Evolutionary conservation across 2,113 vertebrate genomes (phyloP).

Genomic region (Hystrix brachyura): DNA sequence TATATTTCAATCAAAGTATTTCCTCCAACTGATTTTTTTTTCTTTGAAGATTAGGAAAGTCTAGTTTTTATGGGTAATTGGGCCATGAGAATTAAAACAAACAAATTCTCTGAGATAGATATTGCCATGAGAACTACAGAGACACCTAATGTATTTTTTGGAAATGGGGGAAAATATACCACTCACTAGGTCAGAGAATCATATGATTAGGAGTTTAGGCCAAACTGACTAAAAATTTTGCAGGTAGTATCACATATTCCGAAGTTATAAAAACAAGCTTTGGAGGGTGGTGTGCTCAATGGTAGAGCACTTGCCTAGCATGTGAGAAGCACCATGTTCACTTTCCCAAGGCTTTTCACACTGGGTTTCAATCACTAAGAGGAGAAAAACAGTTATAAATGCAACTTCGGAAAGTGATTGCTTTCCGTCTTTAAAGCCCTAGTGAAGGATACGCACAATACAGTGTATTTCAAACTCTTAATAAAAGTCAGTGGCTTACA

Average conservation of each 20-base stretch:
- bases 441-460: not conserved
- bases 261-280: not conserved
- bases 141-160: not conserved
- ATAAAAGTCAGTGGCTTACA: not conserved
- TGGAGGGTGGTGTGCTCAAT: not conserved
- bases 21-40: not conserved
- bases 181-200: not conserved
- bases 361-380: not conserved
- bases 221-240: not conserved
- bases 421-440: not conserved
- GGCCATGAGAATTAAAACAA: not conserved
- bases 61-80: not conserved
- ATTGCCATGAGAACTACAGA: not conserved
- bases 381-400: not conserved
- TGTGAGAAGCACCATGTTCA: not conserved
- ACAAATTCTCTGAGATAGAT: not conserved
- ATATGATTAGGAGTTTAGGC: not conserved
- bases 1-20: not conserved
- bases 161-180: not conserved
- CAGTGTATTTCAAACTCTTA: not conserved
- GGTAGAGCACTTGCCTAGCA: not conserved
- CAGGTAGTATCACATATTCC: not conserved
- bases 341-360: not conserved
- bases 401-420: not conserved
- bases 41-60: not conserved